These are phyloP conservation scores for Zosterops japonicus DNA, from an alignment of 2,113 vertebrate species.

Conservation along the genomic window DNA sequence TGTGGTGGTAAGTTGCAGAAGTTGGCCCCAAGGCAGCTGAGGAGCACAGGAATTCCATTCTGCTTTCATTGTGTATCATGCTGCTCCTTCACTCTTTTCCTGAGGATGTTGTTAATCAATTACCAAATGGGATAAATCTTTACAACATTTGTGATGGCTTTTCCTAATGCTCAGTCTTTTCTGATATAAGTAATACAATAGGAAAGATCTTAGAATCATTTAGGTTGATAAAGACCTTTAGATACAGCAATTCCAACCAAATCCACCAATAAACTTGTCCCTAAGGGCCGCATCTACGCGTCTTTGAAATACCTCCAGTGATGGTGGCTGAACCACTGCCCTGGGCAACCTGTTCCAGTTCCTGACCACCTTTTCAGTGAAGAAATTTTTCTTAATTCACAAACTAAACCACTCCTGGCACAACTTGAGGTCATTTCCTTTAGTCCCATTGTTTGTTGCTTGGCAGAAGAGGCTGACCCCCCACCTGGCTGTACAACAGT, in stretches of 20 bases:
- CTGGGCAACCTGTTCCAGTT: neutral
- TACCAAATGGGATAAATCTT: neutral
- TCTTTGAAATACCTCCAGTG: neutral
- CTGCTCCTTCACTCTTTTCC: neutral
- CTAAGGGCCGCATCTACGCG: neutral
- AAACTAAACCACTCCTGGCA: neutral
- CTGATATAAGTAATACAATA: neutral
- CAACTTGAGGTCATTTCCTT: neutral
- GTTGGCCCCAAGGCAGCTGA: neutral
- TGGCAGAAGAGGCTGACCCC: neutral
- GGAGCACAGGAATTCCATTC: accelerated
- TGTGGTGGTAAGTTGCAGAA: neutral
- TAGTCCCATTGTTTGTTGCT: neutral
- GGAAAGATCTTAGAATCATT: neutral
- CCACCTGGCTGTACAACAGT: neutral
- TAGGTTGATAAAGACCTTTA: neutral
- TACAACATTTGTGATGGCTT: neutral
- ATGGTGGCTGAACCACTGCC: neutral
- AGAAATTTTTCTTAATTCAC: neutral
- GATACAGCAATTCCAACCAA: neutral
- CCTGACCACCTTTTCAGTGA: neutral
- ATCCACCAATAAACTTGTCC: neutral
- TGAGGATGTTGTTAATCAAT: neutral
- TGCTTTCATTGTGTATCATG: neutral
- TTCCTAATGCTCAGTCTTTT: neutral